These are phyloP conservation scores for Onthophagus sagittarius DNA, from an alignment of 2,888 invertebrate genomes.

Conservation along the genomic window DNA sequence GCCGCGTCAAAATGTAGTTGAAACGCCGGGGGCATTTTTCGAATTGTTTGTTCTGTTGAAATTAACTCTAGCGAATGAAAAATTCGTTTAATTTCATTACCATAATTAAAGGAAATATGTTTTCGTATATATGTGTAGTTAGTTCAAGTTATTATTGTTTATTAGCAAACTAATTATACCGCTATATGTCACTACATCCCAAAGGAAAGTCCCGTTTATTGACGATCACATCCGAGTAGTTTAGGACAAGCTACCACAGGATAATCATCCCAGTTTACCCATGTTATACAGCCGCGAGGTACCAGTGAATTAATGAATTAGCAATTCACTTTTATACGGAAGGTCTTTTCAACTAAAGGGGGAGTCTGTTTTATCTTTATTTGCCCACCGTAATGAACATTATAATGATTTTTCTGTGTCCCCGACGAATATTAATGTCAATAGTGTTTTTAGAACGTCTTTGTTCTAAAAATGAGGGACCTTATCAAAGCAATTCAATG, in stretches of 20 bases:
- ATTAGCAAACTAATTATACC: neutral
- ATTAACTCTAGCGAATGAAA: neutral
- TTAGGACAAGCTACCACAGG: neutral
- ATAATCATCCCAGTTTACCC: neutral
- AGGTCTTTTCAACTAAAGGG: constrained; percentile 37
- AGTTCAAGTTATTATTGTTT: neutral
- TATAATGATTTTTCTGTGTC: constrained; percentile 45
- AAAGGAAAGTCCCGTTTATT: neutral
- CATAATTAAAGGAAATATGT: neutral
- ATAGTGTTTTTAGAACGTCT: constrained; percentile 44
- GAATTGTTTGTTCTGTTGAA: neutral
- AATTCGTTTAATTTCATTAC: neutral
- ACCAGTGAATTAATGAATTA: constrained; percentile 30
- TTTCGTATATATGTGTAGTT: neutral
- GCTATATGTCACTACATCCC: neutral
- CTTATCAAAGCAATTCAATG: constrained; percentile 44
- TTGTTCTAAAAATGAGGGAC: constrained; percentile 45
- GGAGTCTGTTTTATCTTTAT: constrained; percentile 42
- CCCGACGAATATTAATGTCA: constrained; percentile 44
- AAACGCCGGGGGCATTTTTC: neutral
- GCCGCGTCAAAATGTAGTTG: neutral
- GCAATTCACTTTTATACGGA: constrained; percentile 42
- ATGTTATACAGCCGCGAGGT: neutral
- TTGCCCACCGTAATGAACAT: constrained; percentile 42
- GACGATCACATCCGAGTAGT: neutral